These are phyloP conservation scores for Camponotus floridanus DNA, from an alignment of 1,140 invertebrate species.

Conservation along the genomic window DNA sequence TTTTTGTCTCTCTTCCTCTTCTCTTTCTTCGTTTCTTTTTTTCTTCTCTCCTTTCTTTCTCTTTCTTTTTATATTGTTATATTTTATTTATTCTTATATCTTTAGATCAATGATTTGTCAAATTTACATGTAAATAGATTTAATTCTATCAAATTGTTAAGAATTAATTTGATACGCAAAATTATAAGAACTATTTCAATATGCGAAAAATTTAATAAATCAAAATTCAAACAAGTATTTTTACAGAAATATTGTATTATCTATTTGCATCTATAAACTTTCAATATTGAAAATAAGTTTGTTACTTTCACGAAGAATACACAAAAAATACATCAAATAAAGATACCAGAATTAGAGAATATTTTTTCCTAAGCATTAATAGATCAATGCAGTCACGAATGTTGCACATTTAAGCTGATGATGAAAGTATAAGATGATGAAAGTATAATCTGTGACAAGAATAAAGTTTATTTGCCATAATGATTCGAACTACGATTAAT, in stretches of 20 bases:
- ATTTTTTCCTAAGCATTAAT: conserved; percentile 15
- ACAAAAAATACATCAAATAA: conserved; percentile 28
- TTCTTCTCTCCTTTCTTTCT: background rate
- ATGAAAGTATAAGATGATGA: conserved; percentile 55
- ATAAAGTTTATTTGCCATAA: conserved; percentile 29
- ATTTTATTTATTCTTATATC: background rate
- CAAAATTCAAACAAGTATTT: background rate
- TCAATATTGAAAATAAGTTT: conserved; percentile 6
- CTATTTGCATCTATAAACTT: conserved; percentile 9
- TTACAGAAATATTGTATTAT: too few species aligned
- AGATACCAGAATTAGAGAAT: background rate
- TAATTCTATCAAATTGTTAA: background rate
- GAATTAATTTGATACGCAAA: background rate
- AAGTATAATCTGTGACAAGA: conserved; percentile 64
- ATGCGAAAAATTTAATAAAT: background rate
- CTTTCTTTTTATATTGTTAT: background rate
- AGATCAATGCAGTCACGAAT: conserved; percentile 40
- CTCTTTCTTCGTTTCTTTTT: too few species aligned
- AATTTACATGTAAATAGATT: background rate
- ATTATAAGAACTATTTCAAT: background rate
- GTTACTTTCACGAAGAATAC: background rate
- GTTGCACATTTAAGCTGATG: conserved; percentile 28
- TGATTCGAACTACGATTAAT: conserved; percentile 29
- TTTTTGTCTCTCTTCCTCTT: too few species aligned
- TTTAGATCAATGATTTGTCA: background rate